phyloP scores from a whole-genome alignment of 2,113 vertebrate species.

The Abramis brama region DNA sequence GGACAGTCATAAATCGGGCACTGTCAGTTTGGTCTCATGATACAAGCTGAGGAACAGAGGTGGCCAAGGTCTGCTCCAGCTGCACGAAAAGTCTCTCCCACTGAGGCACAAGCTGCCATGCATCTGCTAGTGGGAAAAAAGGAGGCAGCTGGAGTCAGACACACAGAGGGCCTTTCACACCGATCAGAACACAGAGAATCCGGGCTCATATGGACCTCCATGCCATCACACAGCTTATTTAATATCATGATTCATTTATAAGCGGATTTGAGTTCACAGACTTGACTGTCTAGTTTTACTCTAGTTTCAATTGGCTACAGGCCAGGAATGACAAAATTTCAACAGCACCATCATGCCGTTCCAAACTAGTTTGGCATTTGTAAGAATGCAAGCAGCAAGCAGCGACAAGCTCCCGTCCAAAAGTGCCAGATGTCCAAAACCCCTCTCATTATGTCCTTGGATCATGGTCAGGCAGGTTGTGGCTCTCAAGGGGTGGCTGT shows the following conservation, averaged over 20 bases:
- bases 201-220: not conserved
- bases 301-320: not conserved
- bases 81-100: conserved; percentile 38
- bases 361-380: not conserved
- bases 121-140: conserved; percentile 22
- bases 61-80: conserved; percentile 30
- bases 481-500: conserved; percentile 52
- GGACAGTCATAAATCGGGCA: conserved; percentile 36
- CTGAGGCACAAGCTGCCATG: conserved; percentile 35
- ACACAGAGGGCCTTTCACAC: conserved; percentile 25
- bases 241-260: conserved; percentile 17
- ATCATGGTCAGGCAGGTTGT: conserved; percentile 51
- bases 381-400: not conserved
- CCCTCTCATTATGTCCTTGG: conserved; percentile 8
- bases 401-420: not conserved
- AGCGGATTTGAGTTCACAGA: not conserved
- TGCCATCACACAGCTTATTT: not conserved
- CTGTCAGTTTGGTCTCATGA: conserved; percentile 34
- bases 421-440: conserved; percentile 14
- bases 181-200: not conserved
- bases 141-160: conserved; percentile 36
- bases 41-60: not conserved
- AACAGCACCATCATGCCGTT: not conserved
- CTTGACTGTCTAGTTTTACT: not conserved
- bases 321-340: conserved; percentile 3